Percentiles rank a stretch among this genome's conserved stretches.
These are phyloP conservation scores for Rapana venosa DNA, from an alignment of 2,888 invertebrate genomes.

Conservation along the genomic window DNA sequence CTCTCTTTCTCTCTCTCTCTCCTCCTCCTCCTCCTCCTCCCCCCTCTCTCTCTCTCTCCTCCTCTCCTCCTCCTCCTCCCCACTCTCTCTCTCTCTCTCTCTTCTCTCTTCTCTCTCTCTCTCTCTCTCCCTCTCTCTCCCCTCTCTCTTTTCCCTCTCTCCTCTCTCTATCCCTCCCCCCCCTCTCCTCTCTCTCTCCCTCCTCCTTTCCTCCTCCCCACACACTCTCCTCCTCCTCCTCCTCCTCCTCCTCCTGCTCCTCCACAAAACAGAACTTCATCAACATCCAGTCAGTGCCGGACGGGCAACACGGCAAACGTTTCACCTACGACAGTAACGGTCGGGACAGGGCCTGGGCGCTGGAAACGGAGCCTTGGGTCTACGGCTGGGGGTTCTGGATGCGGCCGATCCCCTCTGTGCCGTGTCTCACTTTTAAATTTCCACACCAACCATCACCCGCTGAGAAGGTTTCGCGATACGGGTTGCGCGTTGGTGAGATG, in stretches of 20 bases:
- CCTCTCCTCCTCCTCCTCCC: no score
- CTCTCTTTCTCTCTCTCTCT: background rate
- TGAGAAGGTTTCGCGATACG: constrained; percentile 46
- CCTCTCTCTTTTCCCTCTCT: background rate
- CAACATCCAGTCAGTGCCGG: constrained; percentile 55
- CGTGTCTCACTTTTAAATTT: constrained; percentile 49
- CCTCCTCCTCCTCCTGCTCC: background rate
- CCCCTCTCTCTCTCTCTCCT: background rate
- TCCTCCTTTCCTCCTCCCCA: background rate
- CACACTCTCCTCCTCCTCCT: background rate
- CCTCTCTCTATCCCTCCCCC: background rate
- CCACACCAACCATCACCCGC: constrained; percentile 52
- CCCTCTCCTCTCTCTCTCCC: background rate
- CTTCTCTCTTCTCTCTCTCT: background rate
- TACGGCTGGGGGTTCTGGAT: constrained; percentile 64
- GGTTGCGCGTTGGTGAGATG: constrained; percentile 51
- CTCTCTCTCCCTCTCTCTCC: no score
- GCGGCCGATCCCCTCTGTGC: constrained; percentile 57
- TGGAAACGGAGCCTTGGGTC: constrained; percentile 57
- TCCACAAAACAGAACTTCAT: constrained; percentile 52
- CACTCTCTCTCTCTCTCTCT: background rate
- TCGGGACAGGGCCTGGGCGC: constrained; percentile 53
- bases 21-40: background rate
- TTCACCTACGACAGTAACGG: constrained; percentile 54
- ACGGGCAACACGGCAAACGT: constrained; percentile 54